These are phyloP conservation scores for Dicaeum eximium DNA, from an alignment of 2,113 vertebrate species.

Conservation along the genomic window DNA sequence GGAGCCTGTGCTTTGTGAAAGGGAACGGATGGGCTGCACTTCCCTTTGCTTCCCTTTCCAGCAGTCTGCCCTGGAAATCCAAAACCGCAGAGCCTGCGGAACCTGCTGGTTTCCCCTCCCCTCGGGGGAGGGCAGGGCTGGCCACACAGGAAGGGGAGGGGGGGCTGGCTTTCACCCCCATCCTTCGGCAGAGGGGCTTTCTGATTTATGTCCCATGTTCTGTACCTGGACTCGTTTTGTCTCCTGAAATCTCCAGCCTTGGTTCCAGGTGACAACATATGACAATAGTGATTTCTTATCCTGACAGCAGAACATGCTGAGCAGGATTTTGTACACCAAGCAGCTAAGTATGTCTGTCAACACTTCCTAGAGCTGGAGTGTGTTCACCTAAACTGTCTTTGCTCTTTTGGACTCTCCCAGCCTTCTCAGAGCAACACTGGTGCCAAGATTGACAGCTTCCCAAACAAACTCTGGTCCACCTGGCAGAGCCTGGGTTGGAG, in stretches of 20 bases:
- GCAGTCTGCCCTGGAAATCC: not conserved
- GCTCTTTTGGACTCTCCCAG: not conserved
- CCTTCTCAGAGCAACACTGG: not conserved
- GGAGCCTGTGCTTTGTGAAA: not conserved
- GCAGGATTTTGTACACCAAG: not conserved
- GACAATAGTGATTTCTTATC: conserved; percentile 10
- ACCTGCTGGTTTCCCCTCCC: not conserved
- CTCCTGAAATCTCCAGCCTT: not conserved
- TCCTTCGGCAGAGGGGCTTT: not conserved
- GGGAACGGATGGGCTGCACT: not conserved
- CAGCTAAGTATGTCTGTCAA: conserved; percentile 8
- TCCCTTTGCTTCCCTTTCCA: not conserved
- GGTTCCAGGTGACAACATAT: conserved; percentile 19
- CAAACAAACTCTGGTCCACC: not conserved
- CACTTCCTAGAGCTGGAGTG: not conserved
- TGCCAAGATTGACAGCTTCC: conserved; percentile 3
- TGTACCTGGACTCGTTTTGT: not conserved
- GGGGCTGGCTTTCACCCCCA: not conserved
- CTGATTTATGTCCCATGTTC: not conserved
- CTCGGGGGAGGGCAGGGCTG: not conserved
- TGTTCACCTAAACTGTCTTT: not conserved
- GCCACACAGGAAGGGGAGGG: not conserved
- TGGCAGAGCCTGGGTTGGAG: not conserved
- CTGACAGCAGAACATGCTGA: conserved; percentile 13
- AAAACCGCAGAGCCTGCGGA: not conserved